Percentiles rank a stretch among this genome's conserved stretches.
Conservation (phyloP, 2,113 vertebrate species). For the Petrocephalus zakoni region DNA sequence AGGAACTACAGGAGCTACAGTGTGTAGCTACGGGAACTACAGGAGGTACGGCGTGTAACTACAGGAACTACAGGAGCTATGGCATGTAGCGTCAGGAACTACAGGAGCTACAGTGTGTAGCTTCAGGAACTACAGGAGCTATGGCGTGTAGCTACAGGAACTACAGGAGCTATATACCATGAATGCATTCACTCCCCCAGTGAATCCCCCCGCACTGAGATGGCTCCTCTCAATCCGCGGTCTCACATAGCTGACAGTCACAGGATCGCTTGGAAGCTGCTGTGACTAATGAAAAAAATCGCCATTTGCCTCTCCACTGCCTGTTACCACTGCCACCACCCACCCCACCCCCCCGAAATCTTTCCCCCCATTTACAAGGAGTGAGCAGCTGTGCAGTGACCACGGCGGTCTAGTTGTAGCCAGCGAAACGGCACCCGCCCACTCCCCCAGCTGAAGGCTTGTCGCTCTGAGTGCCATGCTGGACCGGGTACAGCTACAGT, state of each 20-base stretch:
- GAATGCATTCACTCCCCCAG: not conserved
- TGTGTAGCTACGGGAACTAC: no score
- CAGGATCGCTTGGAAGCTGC: not conserved
- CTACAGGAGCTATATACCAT: not conserved
- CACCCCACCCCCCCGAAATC: not conserved
- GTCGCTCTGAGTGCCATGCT: not conserved
- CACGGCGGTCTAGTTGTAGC: not conserved
- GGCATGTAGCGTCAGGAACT: no score
- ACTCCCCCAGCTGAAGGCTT: not conserved
- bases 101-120: no score
- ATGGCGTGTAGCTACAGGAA: not conserved
- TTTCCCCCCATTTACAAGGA: not conserved
- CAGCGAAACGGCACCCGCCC: not conserved
- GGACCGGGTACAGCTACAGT: not conserved
- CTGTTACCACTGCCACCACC: not conserved
- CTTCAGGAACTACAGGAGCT: no score
- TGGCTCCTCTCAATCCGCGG: not conserved
- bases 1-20: no score
- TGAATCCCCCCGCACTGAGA: not conserved
- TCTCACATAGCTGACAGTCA: not conserved
- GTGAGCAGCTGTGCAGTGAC: not conserved
- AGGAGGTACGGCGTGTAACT: not conserved
- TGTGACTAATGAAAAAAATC: conserved; percentile 11
- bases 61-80: not conserved
- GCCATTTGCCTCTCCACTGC: not conserved